Percentiles rank a stretch among this genome's conserved stretches.
phyloP scores from a whole-genome alignment of 2,888 invertebrate species.

The Drosophila rubida region DNA sequence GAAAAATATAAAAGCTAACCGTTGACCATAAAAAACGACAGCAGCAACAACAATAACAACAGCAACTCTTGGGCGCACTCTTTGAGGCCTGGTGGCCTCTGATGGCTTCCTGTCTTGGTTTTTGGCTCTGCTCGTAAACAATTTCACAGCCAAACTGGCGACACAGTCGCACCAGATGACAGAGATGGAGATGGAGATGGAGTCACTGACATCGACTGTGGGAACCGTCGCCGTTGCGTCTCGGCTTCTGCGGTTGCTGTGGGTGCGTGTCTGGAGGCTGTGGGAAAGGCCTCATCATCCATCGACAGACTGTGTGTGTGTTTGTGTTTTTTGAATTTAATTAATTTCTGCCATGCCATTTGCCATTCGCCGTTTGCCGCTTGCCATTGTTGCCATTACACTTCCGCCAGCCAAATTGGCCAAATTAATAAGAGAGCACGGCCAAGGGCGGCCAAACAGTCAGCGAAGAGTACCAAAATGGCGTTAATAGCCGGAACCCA shows the following conservation, averaged over 20 bases:
- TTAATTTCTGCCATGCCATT: constrained; percentile 63
- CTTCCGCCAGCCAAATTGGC: constrained; percentile 67
- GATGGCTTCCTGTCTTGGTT: constrained; percentile 63
- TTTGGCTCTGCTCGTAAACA: constrained; percentile 63
- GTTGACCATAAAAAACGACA: constrained; percentile 31
- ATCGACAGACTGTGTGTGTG: constrained; percentile 11
- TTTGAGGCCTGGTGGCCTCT: constrained; percentile 36
- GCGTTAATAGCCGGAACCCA: constrained; percentile 65
- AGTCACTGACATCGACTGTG: constrained; percentile 38
- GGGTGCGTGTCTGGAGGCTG: constrained; percentile 53
- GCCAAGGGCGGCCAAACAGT: constrained; percentile 41
- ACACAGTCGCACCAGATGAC: constrained; percentile 22
- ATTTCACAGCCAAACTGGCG: constrained; percentile 60
- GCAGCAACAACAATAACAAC: constrained; percentile 8
- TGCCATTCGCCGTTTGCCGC: constrained; percentile 24
- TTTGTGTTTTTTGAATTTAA: constrained; percentile 57
- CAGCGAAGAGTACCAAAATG: constrained; percentile 36
- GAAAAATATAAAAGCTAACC: constrained; percentile 24
- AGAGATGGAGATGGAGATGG: constrained; percentile 5
- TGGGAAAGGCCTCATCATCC: constrained; percentile 43
- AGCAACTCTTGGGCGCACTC: constrained; percentile 33
- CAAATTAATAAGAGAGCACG: constrained; percentile 67
- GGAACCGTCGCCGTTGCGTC: constrained; percentile 45
- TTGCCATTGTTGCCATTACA: constrained; percentile 41
- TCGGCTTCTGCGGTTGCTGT: constrained; percentile 33